A percentile compares a stretch with the other conserved stretches of the same genome.
Evolutionary conservation across 2,797 vertebrate species (phyloP).

Genomic region (Ctenopoma multispine): DNA sequence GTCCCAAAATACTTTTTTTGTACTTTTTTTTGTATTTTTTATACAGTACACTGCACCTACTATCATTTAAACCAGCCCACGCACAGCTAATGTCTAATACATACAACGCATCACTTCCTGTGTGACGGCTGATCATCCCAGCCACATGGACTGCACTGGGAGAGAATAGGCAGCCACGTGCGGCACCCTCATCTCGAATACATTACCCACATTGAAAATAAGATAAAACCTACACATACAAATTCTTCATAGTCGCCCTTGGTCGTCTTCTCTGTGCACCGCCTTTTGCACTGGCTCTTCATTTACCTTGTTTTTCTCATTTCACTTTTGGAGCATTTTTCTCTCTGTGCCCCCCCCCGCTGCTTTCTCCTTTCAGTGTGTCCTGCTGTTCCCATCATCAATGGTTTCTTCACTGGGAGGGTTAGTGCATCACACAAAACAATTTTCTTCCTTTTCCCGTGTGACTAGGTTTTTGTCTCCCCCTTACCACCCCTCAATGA

Average conservation of each 20-base stretch:
- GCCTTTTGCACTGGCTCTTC: neutral
- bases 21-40: neutral
- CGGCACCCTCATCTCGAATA: neutral
- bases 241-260: slow-evolving; percentile 1
- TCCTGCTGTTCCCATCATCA: slow-evolving; percentile 1
- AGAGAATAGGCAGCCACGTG: slow-evolving; percentile 3
- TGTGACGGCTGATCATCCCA: neutral
- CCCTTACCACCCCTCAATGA: neutral
- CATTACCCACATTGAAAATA: neutral
- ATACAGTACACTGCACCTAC: neutral
- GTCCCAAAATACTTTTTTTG: neutral
- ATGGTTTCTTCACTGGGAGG: neutral
- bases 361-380: slow-evolving; percentile 6
- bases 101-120: slow-evolving; percentile 13
- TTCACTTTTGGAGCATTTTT: slow-evolving; percentile 1
- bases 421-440: slow-evolving; percentile 16
- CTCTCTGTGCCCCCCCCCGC: neutral
- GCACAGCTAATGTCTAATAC: neutral
- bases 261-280: neutral
- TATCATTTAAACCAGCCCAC: neutral
- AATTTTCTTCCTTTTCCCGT: slow-evolving; percentile 18
- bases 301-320: slow-evolving; percentile 21
- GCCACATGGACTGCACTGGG: neutral
- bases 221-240: neutral
- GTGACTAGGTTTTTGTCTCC: slow-evolving; percentile 1